A percentile compares a stretch with the other conserved stretches of the same genome.
Evolutionary conservation across 2,888 invertebrate species (phyloP).

Genomic region (Strigamia maritima): DNA sequence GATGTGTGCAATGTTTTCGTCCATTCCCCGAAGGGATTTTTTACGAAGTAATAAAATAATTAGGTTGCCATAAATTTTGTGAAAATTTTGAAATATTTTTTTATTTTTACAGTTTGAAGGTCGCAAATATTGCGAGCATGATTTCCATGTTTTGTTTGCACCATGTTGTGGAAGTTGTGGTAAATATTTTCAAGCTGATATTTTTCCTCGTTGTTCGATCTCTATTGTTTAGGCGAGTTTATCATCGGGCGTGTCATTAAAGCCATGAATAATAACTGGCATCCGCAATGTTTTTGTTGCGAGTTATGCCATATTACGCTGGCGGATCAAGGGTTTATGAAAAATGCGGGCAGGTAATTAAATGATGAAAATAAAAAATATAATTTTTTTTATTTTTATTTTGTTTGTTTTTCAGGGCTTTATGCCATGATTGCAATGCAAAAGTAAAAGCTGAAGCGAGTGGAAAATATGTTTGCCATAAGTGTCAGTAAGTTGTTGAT

Average conservation of each 20-base stretch:
- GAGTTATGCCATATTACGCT: conserved; percentile 86
- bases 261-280: conserved; percentile 99
- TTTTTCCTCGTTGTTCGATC: not conserved
- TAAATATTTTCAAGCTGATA: conserved; percentile 54
- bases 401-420: conserved; percentile 63
- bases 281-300: conserved; percentile 95
- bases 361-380: not conserved
- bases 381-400: conserved; percentile 22
- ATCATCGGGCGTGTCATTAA: conserved; percentile 98
- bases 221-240: conserved; percentile 69
- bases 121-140: conserved; percentile 97
- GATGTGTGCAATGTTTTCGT: conserved; percentile 98
- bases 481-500: conserved; percentile 83
- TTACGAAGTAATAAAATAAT: conserved; percentile 65
- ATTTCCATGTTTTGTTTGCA: conserved; percentile 95
- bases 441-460: conserved; percentile 89
- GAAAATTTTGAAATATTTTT: conserved; percentile 12
- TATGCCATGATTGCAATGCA: conserved; percentile 94
- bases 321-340: conserved; percentile 94
- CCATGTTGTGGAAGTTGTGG: conserved; percentile 80
- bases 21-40: conserved; percentile 96
- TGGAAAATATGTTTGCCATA: conserved; percentile 96
- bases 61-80: conserved; percentile 2
- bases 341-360: conserved; percentile 60
- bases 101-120: conserved; percentile 72